Base-by-base conservation (phyloP, 2,888 invertebrate genomes). In the Yponomeuta evonymella region DNA sequence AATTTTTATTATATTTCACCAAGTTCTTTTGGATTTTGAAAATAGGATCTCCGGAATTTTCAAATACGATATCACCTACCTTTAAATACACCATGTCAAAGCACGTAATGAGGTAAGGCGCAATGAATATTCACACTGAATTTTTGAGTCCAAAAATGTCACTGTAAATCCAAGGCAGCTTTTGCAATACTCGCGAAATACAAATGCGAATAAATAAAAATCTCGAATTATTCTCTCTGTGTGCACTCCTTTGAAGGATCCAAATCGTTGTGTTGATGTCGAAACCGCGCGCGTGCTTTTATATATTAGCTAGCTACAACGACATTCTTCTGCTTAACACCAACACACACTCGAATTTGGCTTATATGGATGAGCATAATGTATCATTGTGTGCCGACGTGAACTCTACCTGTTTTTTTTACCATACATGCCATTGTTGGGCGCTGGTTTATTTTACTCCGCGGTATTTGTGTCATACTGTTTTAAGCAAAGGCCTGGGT, bases 251-350 rank as follows among this genome's bases (percentile, higher is more conserved):
- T 84, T 84, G 51, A 88, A 87, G 77, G 87, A 86, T 83, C 83
- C 88, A 90, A 90, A 88, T 88, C 85, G 87, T 85, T 91, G 79
- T 92, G 92, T 84, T 90, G 90, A 91, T 91, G 89, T 90, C 90
- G 90, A 90, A 91, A 92, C 89, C 88, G 76, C 75, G 8, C 85
- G 85, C 81, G 83, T 85, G 88, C 89, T 92, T 92, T 88, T 91
- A 91, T 91, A 91, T 86, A 88, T 87, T 87, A 86, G 89, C 88
- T 58, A 58, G 51, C 51, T 88, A 87, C 89, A 90, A 89, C 89
- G 85, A 86, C 81, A 85, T 84, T 83, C 80, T 83, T 84, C 83
- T 58, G 83, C 84, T 82, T 82, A 79, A 83, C 77, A 79, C 72
- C n/a, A 71, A 70, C 78, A 76, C 81, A 81, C 75, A 76, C 74